A percentile compares a stretch with the other conserved stretches of the same genome.
These are phyloP conservation scores for Drosophila engyochracea DNA, from an alignment of 2,888 invertebrate genomes.

Conservation along the genomic window DNA sequence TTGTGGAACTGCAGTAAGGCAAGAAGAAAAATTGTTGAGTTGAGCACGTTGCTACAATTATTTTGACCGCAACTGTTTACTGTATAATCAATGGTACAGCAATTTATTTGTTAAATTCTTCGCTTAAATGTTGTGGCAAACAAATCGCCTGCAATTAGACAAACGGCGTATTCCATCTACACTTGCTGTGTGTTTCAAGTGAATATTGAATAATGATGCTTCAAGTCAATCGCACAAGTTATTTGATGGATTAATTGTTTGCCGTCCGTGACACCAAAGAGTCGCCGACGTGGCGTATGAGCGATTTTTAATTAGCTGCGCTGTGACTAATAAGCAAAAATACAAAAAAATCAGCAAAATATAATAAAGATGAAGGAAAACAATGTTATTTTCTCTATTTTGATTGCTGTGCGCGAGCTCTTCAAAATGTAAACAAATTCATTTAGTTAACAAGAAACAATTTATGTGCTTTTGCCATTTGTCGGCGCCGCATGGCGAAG, in stretches of 20 bases:
- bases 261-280: conserved; percentile 28
- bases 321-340: conserved; percentile 46
- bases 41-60: neutral
- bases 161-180: conserved; percentile 35
- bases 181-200: neutral
- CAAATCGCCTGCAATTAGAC: conserved; percentile 63
- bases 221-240: conserved; percentile 3
- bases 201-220: conserved; percentile 10
- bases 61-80: neutral
- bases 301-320: conserved; percentile 60
- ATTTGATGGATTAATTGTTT: conserved; percentile 43
- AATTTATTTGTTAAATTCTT: conserved; percentile 38
- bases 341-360: neutral
- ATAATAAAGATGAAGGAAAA: neutral
- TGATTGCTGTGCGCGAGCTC: conserved; percentile 29
- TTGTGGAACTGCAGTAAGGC: neutral
- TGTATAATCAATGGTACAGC: neutral
- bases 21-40: neutral
- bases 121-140: conserved; percentile 25
- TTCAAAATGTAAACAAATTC: conserved; percentile 57
- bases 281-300: conserved; percentile 40
- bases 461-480: conserved; percentile 47
- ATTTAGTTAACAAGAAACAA: conserved; percentile 53
- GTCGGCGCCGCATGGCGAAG: conserved; percentile 27
- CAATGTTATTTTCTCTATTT: neutral